Evolutionary conservation across 2,113 vertebrate species (phyloP), one percentile per base, ranked within the genome.

Genomic region (Crocuta crocuta): DNA sequence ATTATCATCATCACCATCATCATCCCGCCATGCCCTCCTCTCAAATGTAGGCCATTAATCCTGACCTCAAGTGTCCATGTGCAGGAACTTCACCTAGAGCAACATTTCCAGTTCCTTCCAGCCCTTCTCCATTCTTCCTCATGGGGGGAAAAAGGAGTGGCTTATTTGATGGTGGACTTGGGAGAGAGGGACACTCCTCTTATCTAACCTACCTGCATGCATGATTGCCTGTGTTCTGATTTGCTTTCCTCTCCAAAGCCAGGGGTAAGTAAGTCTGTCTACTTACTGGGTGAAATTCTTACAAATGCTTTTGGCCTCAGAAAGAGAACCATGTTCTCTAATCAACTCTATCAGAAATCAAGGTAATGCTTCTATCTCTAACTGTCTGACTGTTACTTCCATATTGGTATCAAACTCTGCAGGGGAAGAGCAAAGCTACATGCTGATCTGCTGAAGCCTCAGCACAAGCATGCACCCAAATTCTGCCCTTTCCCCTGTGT

Each of bases 261-360:
- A 85, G n/a, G 33, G 17, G 33, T 45, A 85, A 53, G 23, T 26
- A 74, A 74, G 65, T 9, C n/a, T 31, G 15, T 68, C 33, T 48
- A 71, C 43, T 66, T 93, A 17, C n/a, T 65, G 26, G 21, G 53
- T 82, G 55, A 94, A 92, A 89, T n/a, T 31, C 31, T 58, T 66
- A 45, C 16, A 68, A 55, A 1, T 35, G 28, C 10, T 45, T 70
- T 79, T 48, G 28, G 65, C n/a, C 61, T 94, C 45, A 89, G 48
- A 79, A 96, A 65, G 17, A 74, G 19, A 66, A 23, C 23, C 4
- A 48, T 71, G 33, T 71, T 86, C 17, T 86, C 53, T 81, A 58
- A 9, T 28, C 58, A 90, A 7, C 26, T 68, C 55, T 66, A 53
- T 21, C 19, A 35, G 21, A 26, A 90, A 39, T 33, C n/a, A n/a